Base-by-base conservation (phyloP, 2,888 invertebrate genomes). In the Caenorhabditis wallacei region DNA sequence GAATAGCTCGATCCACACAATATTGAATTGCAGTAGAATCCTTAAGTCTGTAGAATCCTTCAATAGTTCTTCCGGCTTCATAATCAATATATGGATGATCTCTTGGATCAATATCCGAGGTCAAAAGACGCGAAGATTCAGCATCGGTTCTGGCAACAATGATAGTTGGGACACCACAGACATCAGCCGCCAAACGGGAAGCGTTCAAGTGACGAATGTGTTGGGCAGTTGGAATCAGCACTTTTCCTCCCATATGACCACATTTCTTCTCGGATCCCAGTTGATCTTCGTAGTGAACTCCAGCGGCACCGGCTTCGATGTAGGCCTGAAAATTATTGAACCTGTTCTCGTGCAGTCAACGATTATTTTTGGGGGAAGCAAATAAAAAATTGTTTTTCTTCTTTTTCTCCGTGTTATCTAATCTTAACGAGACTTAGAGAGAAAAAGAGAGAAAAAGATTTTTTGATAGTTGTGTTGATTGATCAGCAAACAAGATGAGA, bases 251-350 rank as follows among this genome's bases (percentile, higher is more conserved):
- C 92, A 92, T 91, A 82, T 92, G 92, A 11, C 92, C 92, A 81
- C 92, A 92, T 87, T 92, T 92, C 88, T 92, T 92, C 84, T 92
- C 92, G 3, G 92, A 90, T 24, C 91, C 92, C n/a, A 92, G 85
- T 76, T 92, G 92, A 84, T 92, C 92, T 84, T 92, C 92, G 80
- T 91, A 92, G 85, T 92, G 92, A 22, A 92, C 92, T 43, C 92
- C 92, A 26, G 91, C 84, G 1, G 90, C 92, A 13, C 92, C 92
- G 16, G 92, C 91, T 79, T 92, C 92, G 81, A 92, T 92, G 87
- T 92, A 91, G 5, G 88, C 82, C 91, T 91, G 70, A 74, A 89
- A 79, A n/a, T 8, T 30, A 10, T 51, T 66, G 46, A 46, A 63
- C 24, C 24, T 2, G 22, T 22, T 11, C 40, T n/a, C 18, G n/a